Evolutionary conservation across 2,797 vertebrate genomes (phyloP), one percentile per base, ranked within the genome.

Genomic region (Centroberyx gerrardi): DNA sequence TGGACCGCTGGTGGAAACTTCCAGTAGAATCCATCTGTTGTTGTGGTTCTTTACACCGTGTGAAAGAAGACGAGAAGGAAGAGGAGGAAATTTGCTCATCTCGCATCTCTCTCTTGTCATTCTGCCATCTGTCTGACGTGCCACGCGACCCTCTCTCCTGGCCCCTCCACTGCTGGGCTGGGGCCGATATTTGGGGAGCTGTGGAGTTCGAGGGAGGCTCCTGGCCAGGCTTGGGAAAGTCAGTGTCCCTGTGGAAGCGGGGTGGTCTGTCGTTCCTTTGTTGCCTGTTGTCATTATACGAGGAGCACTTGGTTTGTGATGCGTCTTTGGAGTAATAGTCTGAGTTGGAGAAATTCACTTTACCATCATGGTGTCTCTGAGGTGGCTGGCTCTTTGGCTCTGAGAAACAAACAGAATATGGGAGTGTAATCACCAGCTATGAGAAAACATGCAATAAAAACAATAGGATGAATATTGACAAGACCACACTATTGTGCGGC

Each of bases 191-290:
- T n/a, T 85, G 77, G n/a, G 77, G 53, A 18, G 74, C 62, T 3
- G 79, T 9, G 40, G 56, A 81, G 68, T 95, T 91, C 22, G 92
- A 92, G 18, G 85, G 72, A 27, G 91, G 82, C 78, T 98, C 96
- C 70, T 95, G 93, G 84, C 91, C 78, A 22, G 97, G 95, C 80
- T 96, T 97, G 36, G 95, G 94, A 82, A 96, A 95, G 71, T 98
- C 96, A 38, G 87, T 89, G 72, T 99, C 98, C 83, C 90, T 96
- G 91, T 98, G 96, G 90, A 99, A 99, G 75, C 97, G 97, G 78
- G 98, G 98, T 0, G 98, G 97, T 70, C 96, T 96, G 85, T 99
- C 97, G 48, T 96, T 98, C 87, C 97, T 95, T 84, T 94, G 96
- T 31, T 94, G 94, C 73, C 97, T 95, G 60, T 93, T 92, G 70